Evolutionary conservation across 2,888 invertebrate genomes (phyloP).

Genomic region (Caenorhabditis sp.): DNA sequence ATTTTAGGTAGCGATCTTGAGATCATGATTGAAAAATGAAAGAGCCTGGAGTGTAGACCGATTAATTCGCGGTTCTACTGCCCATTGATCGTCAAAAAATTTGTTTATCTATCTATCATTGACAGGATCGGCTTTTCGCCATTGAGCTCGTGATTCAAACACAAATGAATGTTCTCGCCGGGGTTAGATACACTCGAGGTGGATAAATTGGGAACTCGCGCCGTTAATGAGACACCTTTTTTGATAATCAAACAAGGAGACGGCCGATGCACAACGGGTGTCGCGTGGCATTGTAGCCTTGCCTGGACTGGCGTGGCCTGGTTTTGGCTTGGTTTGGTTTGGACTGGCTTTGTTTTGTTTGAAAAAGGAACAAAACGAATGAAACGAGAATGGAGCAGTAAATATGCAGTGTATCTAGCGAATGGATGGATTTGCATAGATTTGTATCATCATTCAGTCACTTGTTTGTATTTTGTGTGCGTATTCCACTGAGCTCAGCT

Average conservation of each 20-base stretch:
- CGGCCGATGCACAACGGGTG: not conserved
- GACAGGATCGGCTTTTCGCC: conserved; percentile 45
- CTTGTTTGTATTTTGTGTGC: not conserved
- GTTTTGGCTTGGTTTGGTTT: too few species aligned
- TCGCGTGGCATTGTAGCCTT: not conserved
- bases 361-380: not conserved
- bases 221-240: conserved; percentile 26
- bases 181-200: conserved; percentile 37
- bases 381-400: conserved; percentile 7
- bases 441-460: conserved; percentile 2
- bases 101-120: conserved; percentile 67
- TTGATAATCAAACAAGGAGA: conserved; percentile 6
- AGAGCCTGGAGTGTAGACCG: conserved; percentile 22
- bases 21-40: conserved; percentile 55
- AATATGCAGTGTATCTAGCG: too few species aligned
- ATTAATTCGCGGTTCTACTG: conserved; percentile 58
- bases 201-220: conserved; percentile 49
- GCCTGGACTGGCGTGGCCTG: too few species aligned
- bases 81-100: conserved; percentile 22
- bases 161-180: conserved; percentile 48
- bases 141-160: conserved; percentile 62
- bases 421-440: conserved; percentile 12
- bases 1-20: conserved; percentile 26
- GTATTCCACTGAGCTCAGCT: not conserved
- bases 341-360: conserved; percentile 2